Conservation (phyloP, 2,113 vertebrate genomes). For the Stigmatopora nigra region DNA sequence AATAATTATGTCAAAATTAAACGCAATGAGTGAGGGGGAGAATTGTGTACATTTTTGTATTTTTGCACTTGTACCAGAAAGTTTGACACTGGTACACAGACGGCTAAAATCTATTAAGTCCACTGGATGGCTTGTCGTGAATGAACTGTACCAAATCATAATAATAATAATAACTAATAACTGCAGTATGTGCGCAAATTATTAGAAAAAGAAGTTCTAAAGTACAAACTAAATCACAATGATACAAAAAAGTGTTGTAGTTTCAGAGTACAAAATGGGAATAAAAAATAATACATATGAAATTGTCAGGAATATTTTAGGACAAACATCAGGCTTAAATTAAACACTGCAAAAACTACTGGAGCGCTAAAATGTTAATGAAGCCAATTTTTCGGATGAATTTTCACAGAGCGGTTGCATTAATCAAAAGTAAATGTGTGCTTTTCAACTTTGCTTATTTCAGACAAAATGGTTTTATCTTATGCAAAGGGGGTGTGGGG, state of each 20-base stretch:
- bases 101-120: not conserved
- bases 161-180: not conserved
- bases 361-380: not conserved
- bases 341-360: not conserved
- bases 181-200: not conserved
- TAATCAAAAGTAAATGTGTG: constrained; percentile 19
- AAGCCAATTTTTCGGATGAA: constrained; percentile 13
- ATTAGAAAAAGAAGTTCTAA: not conserved
- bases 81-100: not conserved
- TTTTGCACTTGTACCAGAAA: not conserved
- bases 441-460: constrained; percentile 24
- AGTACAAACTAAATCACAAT: not conserved
- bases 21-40: not conserved
- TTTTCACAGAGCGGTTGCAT: constrained; percentile 21
- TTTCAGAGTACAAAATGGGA: not conserved
- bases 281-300: not conserved
- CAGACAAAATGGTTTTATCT: constrained; percentile 18
- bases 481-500: constrained; percentile 22
- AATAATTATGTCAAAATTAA: not conserved
- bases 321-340: too few species aligned
- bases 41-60: not conserved
- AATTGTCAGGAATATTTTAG: too few species aligned
- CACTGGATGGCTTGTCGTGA: not conserved
- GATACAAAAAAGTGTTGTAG: not conserved
- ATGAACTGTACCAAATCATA: not conserved